Base-by-base conservation (phyloP, 2,888 invertebrate species). In the Zygogramma bicolorata region DNA sequence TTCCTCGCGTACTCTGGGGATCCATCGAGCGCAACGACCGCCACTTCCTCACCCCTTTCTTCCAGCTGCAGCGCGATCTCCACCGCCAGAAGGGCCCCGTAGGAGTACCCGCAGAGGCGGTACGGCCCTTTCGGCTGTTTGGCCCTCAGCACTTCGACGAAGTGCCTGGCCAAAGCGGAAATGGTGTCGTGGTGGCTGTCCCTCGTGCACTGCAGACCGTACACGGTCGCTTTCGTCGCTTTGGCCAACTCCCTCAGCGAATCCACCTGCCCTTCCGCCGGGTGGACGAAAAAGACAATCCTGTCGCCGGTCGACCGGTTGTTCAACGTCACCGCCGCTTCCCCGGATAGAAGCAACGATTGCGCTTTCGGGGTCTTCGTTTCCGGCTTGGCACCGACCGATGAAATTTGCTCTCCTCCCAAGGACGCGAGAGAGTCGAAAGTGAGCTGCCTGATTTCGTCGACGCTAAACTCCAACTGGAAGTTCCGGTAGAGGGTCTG, bases 71-170 rank as follows among this genome's bases (percentile, higher is more conserved):
- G 20, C 20, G 63, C 77, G 22, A 77, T 75, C 57, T 79, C 79
- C 53, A 79, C 61, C 2, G 74, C 75, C 27, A 79, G 18, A n/a
- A 63, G 20, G 0, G 57, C 71, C 10, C 79, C 79, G 42, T 70
- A 79, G 1, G 79, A 79, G 59, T 78, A 79, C 5, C 76, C 79
- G 22, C 76, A 77, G 5, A 79, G n/a, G 15, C 61, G 46, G 46
- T 79, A 79, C 13, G 79, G 79, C 2, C 79, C 79, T 8, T 38
- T 53, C 5, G 38, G 22, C 53, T 77, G 77, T 29, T 73, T 69
- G 0, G 6, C 40, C 61, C 53, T 76, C 5, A 78, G 66, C 13
- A 57, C 20, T 53, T 65, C 60, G 34, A 73, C 20, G 29, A 71
- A 76, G 29, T 70, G 65, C 4, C 8, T 15, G 1, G 77, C 76